Evolutionary conservation across 1,140 invertebrate genomes (phyloP), one percentile per base, ranked within the genome.

Genomic region (Drosophila orosa): DNA sequence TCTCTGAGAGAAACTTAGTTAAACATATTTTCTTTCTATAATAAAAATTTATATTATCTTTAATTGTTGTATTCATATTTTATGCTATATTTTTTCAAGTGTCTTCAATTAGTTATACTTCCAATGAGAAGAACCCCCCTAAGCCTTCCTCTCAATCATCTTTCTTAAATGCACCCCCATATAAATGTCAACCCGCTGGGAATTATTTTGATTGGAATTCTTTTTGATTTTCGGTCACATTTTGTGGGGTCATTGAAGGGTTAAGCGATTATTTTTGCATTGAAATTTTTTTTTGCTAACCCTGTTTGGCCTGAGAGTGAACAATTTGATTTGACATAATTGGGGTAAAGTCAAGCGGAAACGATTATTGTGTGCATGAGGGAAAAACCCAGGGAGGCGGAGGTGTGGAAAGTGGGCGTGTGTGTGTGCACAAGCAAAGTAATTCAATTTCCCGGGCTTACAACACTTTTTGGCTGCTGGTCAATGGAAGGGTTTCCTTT

Each of bases 311-410:
- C 35, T 35, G 39, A 17, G 56, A 57, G 33, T 65, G 61, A 76
- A 58, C 45, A 78, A 82, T 86, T 82, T 76, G 58, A 84, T 89
- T 78, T 80, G 77, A 87, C 77, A 80, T 89, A 89, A 89, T 89
- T 89, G 84, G 69, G 80, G 69, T 54, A 84, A 89, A 89, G 77
- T 89, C 84, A 80, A 84, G 45, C 74, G 84, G 84, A 89, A 89
- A 69, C 80, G 84, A 89, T 89, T 89, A 89, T 74, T 58, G 59
- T 76, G 29, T 59, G 52, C 40, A 33, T 65, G 50, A 17, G 5
- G 55, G 15, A 29, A 17, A 17, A 44, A 8, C 5, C 25, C n/a
- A 19, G n/a, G 31, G 5, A 10, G 5, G 19, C 10, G 39, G 13
- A 33, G 15, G 60, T 65, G 60, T 35, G 40, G 24, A 71, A 69